Evolutionary conservation across 1,140 invertebrate genomes (phyloP).

Genomic region (Hycleus cichorii): DNA sequence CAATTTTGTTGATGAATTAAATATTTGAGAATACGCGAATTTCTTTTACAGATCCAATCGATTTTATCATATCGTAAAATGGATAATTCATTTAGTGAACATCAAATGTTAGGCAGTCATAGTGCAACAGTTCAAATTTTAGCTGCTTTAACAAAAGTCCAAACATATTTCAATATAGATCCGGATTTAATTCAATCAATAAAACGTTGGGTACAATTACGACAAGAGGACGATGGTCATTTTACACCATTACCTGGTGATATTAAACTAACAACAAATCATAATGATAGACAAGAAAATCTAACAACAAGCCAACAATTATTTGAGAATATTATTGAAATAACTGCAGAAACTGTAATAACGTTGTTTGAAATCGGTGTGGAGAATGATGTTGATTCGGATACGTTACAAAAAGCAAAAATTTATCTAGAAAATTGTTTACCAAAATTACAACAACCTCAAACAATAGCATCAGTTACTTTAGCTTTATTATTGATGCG

Average conservation of each 20-base stretch:
- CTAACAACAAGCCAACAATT: slow-evolving; percentile 43
- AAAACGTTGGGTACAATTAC: slow-evolving; percentile 51
- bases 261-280: slow-evolving; percentile 41
- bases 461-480: slow-evolving; percentile 49
- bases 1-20: neutral
- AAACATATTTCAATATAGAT: slow-evolving; percentile 51
- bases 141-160: slow-evolving; percentile 51
- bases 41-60: slow-evolving; percentile 48
- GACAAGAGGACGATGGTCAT: slow-evolving; percentile 52
- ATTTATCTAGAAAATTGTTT: slow-evolving; percentile 50
- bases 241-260: slow-evolving; percentile 50
- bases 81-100: slow-evolving; percentile 57
- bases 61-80: slow-evolving; percentile 50
- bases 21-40: neutral
- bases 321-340: slow-evolving; percentile 48
- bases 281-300: slow-evolving; percentile 31
- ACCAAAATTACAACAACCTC: slow-evolving; percentile 46
- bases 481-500: slow-evolving; percentile 49
- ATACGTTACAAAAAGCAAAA: slow-evolving; percentile 42
- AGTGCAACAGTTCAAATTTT: slow-evolving; percentile 49
- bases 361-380: slow-evolving; percentile 49
- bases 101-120: slow-evolving; percentile 51
- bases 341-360: slow-evolving; percentile 52
- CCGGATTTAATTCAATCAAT: slow-evolving; percentile 48
- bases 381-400: slow-evolving; percentile 26